A percentile compares a stretch with the other conserved stretches of the same genome.
Evolutionary conservation across 1,140 invertebrate genomes (phyloP).

Genomic region (Meloidogyne floridensis): DNA sequence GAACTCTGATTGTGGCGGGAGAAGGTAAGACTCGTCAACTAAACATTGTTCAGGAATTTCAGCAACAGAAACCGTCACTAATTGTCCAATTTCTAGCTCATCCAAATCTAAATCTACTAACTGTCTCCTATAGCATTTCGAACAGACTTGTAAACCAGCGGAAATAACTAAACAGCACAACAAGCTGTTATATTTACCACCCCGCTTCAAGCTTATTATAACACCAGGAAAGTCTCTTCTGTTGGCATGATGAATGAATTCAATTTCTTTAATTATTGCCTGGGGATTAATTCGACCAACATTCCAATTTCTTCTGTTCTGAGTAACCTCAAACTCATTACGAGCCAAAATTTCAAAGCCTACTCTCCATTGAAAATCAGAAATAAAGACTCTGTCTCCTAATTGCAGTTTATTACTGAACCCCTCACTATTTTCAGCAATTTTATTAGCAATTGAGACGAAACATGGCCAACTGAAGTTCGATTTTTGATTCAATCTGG

Average conservation of each 20-base stretch:
- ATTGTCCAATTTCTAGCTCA: background rate
- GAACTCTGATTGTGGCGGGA: background rate
- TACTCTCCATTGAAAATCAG: background rate
- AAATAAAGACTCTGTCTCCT: conserved; percentile 2
- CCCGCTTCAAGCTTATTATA: background rate
- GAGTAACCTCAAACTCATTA: background rate
- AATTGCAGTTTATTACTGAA: background rate
- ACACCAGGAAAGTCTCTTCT: background rate
- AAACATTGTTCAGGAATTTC: background rate
- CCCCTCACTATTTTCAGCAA: background rate
- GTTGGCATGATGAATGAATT: background rate
- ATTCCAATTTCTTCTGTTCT: background rate
- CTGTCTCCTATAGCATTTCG: background rate
- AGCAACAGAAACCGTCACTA: background rate
- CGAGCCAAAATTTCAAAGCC: background rate
- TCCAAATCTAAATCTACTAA: background rate
- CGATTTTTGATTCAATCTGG: background rate
- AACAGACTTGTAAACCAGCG: background rate
- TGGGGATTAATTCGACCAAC: background rate
- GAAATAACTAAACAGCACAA: background rate
- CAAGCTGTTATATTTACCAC: background rate
- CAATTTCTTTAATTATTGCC: background rate
- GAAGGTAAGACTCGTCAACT: background rate
- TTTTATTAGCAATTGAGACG: background rate
- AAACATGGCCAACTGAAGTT: background rate